phyloP scores from a whole-genome alignment of 1,140 invertebrate genomes.

The honey bee (Apis mellifera) region Amel_HAv3.1 CM009932.2:4240501-4241000 shows the following conservation, averaged over 20 bases:
- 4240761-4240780: background rate
- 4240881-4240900: constrained; percentile 6
- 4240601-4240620: too few relatives aligned
- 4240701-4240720: too few relatives aligned
- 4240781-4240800: constrained; percentile 39
- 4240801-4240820: constrained; percentile 15
- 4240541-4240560: too few relatives aligned
- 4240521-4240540: too few relatives aligned
- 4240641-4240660: too few relatives aligned
- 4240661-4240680: too few relatives aligned
- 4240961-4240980: constrained; percentile 14
- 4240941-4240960: background rate
- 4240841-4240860: background rate
- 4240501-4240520: too few relatives aligned
- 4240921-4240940: background rate
- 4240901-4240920: constrained; percentile 26
- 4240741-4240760: background rate
- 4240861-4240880: background rate
- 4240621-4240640: too few relatives aligned
- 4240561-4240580: too few relatives aligned
- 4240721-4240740: too few relatives aligned
- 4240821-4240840: background rate
- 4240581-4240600: too few relatives aligned
- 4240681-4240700: too few relatives aligned
- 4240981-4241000: constrained; percentile 31